phyloP scores from a whole-genome alignment of 2,888 invertebrate species.

The Xylocampa areola region DNA sequence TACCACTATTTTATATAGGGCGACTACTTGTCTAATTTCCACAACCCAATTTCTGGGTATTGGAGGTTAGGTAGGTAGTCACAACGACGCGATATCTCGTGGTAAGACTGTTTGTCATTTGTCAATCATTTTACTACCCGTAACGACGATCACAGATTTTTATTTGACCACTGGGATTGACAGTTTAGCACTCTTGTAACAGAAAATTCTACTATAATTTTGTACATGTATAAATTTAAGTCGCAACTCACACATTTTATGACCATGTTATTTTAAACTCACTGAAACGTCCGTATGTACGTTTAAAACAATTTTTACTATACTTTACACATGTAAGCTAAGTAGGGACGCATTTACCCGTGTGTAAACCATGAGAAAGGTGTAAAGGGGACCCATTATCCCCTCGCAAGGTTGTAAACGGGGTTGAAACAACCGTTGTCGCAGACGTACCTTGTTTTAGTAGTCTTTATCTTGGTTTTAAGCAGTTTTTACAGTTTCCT shows the following conservation, averaged over 20 bases:
- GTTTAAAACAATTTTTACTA: slow-evolving; percentile 40
- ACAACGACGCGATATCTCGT: too few species aligned
- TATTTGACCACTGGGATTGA: too few species aligned
- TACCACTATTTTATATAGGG: too few species aligned
- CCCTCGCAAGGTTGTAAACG: slow-evolving; percentile 50
- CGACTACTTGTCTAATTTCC: too few species aligned
- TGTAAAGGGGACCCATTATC: slow-evolving; percentile 60
- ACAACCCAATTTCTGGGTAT: too few species aligned
- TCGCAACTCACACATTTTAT: background rate
- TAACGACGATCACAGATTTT: too few species aligned
- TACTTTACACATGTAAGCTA: slow-evolving; percentile 44
- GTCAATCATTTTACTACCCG: too few species aligned
- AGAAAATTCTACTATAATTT: too few species aligned
- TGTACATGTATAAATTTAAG: too few species aligned
- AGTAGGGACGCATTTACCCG: slow-evolving; percentile 47
- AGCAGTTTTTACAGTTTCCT: slow-evolving; percentile 56
- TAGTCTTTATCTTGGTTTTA: slow-evolving; percentile 51
- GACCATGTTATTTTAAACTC: slow-evolving; percentile 14
- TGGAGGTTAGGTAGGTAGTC: too few species aligned
- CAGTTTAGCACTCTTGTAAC: too few species aligned
- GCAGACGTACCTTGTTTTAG: slow-evolving; percentile 55
- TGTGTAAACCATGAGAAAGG: slow-evolving; percentile 54
- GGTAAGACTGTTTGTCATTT: too few species aligned
- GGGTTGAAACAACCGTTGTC: slow-evolving; percentile 55
- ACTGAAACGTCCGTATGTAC: slow-evolving; percentile 8